These are phyloP conservation scores for Myanophis thanlyinensis DNA, from an alignment of 2,113 vertebrate genomes.

Conservation along the genomic window DNA sequence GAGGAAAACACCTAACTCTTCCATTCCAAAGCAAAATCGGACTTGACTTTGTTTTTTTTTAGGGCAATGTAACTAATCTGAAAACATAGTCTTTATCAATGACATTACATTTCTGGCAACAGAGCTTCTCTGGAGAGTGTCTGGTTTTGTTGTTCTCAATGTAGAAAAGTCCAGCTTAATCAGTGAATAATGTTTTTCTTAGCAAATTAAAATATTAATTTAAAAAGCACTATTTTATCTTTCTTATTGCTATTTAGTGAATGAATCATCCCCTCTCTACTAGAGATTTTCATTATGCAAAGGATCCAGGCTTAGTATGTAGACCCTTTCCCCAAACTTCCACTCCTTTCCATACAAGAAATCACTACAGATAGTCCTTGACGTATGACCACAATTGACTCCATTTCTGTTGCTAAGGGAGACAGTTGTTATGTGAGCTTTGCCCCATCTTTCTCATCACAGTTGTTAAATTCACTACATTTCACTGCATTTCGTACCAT, in stretches of 20 bases:
- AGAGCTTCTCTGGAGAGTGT: conserved; percentile 70
- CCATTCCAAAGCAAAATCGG: conserved; percentile 70
- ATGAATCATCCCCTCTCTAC: conserved; percentile 45
- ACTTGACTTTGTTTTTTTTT: conserved; percentile 70
- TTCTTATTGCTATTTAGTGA: conserved; percentile 66
- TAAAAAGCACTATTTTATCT: conserved; percentile 74
- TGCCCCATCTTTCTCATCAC: background rate
- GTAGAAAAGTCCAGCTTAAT: conserved; percentile 62
- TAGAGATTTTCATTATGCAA: conserved; percentile 59
- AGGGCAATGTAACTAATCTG: conserved; percentile 69
- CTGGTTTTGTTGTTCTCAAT: conserved; percentile 71
- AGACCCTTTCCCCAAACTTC: conserved; percentile 43
- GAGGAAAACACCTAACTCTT: conserved; percentile 64
- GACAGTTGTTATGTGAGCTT: background rate
- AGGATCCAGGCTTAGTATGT: conserved; percentile 44
- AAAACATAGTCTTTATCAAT: conserved; percentile 76
- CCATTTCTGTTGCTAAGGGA: background rate
- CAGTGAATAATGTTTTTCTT: conserved; percentile 68
- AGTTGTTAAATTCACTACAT: too few relatives aligned
- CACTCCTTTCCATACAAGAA: conserved; percentile 26
- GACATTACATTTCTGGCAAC: conserved; percentile 71
- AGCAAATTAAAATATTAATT: conserved; percentile 82
- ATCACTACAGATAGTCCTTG: background rate
- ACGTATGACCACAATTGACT: background rate
- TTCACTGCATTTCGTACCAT: too few relatives aligned